Evolutionary conservation across 2,888 invertebrate species (phyloP).

Genomic region (Acanthacorydalis orientalis): DNA sequence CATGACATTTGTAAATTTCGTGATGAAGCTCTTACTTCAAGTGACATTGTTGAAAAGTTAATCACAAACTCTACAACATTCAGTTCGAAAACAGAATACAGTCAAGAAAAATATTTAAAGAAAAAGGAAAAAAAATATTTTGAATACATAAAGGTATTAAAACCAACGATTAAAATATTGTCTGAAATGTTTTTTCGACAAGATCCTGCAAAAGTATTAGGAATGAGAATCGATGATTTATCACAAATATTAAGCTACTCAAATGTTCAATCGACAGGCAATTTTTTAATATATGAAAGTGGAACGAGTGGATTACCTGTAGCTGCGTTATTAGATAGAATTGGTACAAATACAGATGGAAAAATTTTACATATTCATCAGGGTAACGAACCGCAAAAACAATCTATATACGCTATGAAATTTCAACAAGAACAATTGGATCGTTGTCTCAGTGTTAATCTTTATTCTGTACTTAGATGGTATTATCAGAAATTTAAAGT

Average conservation of each 20-base stretch:
- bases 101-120: slow-evolving; percentile 84
- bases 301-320: slow-evolving; percentile 73
- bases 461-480: slow-evolving; percentile 55
- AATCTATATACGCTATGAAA: slow-evolving; percentile 64
- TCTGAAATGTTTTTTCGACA: slow-evolving; percentile 70
- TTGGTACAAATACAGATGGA: slow-evolving; percentile 46
- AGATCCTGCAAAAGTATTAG: slow-evolving; percentile 56
- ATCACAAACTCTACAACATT: slow-evolving; percentile 88
- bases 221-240: slow-evolving; percentile 71
- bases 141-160: slow-evolving; percentile 60
- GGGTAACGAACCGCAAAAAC: slow-evolving; percentile 64
- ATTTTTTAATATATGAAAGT: slow-evolving; percentile 72
- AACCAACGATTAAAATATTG: slow-evolving; percentile 67
- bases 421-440: slow-evolving; percentile 51
- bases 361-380: slow-evolving; percentile 61
- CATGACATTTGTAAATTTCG: slow-evolving; percentile 69
- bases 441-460: slow-evolving; percentile 56
- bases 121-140: slow-evolving; percentile 93
- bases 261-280: slow-evolving; percentile 63
- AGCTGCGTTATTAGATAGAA: slow-evolving; percentile 65
- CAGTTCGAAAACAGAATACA: slow-evolving; percentile 75
- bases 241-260: slow-evolving; percentile 73
- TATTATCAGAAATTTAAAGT: slow-evolving; percentile 35
- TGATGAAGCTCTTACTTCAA: slow-evolving; percentile 57
- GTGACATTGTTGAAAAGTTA: slow-evolving; percentile 70